Conservation (phyloP, 2,113 vertebrate species). For the Limnothrissa miodon region DNA sequence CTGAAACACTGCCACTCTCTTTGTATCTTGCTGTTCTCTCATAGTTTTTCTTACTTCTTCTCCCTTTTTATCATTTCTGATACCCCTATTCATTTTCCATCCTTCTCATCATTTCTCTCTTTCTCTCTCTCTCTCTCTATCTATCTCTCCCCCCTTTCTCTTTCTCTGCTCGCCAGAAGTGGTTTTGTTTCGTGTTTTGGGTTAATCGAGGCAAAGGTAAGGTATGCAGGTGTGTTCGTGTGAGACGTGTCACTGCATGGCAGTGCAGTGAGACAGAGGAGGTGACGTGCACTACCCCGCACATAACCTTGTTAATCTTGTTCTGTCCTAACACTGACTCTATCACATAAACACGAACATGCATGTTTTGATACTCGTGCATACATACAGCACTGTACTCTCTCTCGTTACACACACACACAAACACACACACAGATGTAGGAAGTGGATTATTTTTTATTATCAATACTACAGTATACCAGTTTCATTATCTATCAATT, state of each 20-base stretch:
- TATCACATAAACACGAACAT: not conserved
- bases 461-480: not conserved
- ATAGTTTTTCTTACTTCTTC: not conserved
- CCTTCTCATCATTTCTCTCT: too few species aligned
- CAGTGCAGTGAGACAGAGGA: not conserved
- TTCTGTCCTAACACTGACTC: not conserved
- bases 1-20: not conserved
- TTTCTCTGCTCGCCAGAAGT: not conserved
- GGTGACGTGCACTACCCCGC: too few species aligned
- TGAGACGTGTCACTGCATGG: not conserved
- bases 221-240: slow-evolving; percentile 3
- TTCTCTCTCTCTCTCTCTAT: too few species aligned
- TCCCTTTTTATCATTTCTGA: too few species aligned
- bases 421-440: slow-evolving; percentile 6
- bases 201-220: not conserved
- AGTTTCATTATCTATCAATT: not conserved
- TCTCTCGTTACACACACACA: not conserved
- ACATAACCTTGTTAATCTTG: too few species aligned
- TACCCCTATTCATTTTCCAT: too few species aligned
- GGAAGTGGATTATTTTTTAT: too few species aligned
- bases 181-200: not conserved
- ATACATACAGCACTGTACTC: too few species aligned
- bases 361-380: not conserved
- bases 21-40: not conserved
- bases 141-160: too few species aligned